Conservation (phyloP, 2,113 vertebrate genomes). For the Manacus vitellinus region DNA sequence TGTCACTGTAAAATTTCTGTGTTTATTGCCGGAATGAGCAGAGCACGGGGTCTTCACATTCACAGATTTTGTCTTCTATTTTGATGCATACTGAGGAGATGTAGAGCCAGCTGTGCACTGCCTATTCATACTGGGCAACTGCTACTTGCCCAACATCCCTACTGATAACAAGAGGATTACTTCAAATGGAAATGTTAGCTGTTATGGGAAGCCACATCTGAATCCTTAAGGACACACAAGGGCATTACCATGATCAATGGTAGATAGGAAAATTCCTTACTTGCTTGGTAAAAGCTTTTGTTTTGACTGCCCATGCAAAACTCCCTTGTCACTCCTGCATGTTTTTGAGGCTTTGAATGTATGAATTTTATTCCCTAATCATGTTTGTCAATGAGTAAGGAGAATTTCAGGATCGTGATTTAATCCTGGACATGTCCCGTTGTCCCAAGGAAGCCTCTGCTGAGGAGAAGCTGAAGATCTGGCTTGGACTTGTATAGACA, state of each 20-base stretch:
- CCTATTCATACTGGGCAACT: neutral
- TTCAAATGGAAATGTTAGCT: neutral
- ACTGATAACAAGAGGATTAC: neutral
- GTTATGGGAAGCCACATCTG: neutral
- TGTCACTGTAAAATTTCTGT: conserved; percentile 38
- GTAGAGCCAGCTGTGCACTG: neutral
- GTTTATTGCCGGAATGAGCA: conserved; percentile 4
- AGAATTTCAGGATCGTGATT: neutral
- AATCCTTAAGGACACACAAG: neutral
- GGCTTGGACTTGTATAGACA: accelerated
- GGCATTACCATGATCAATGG: neutral
- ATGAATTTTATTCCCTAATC: neutral
- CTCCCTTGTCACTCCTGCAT: neutral
- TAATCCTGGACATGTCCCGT: neutral
- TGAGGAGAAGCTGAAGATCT: neutral
- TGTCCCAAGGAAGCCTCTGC: neutral
- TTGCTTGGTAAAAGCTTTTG: neutral
- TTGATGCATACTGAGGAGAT: neutral
- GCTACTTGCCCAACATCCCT: neutral
- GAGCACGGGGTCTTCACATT: neutral
- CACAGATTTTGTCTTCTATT: neutral
- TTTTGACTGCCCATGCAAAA: neutral
- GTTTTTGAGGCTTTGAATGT: neutral
- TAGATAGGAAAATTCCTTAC: neutral
- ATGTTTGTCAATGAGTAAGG: neutral